Evolutionary conservation across 1,140 invertebrate species (phyloP).

Genomic region (Nilaparvata lugens): DNA sequence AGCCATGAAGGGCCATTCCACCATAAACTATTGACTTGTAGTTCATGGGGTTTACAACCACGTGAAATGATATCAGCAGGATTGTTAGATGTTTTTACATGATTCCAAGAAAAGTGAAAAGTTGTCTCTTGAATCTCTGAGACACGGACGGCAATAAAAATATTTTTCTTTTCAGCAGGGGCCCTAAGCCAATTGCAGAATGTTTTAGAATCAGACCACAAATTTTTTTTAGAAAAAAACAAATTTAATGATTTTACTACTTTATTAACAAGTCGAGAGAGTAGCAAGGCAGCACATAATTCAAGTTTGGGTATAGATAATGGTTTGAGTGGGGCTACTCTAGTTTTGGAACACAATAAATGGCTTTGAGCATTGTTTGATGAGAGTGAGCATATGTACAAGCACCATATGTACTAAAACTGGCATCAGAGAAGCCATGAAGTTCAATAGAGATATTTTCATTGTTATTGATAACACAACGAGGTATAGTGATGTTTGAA

Average conservation of each 20-base stretch:
- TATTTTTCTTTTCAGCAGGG: conserved; percentile 20
- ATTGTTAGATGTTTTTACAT: conserved; percentile 26
- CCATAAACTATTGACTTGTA: too few species aligned
- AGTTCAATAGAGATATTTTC: background rate
- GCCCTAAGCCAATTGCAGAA: conserved; percentile 18
- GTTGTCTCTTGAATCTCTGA: conserved; percentile 24
- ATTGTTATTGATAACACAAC: too few species aligned
- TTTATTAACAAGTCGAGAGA: conserved; percentile 14
- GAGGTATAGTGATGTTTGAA: conserved; percentile 7
- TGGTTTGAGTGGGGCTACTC: conserved; percentile 29
- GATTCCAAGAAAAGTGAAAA: conserved; percentile 18
- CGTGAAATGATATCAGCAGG: conserved; percentile 32
- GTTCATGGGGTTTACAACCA: too few species aligned
- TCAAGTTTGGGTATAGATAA: conserved; percentile 33
- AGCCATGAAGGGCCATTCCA: too few species aligned
- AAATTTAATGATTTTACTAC: too few species aligned
- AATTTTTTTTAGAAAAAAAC: background rate
- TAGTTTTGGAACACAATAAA: conserved; percentile 24
- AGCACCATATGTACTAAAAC: background rate
- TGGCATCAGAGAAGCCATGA: conserved; percentile 10
- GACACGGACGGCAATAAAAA: conserved; percentile 28
- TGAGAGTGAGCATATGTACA: conserved; percentile 12
- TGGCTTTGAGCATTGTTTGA: conserved; percentile 15
- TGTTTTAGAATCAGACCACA: conserved; percentile 17
- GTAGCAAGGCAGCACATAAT: conserved; percentile 29